Conservation (phyloP, 1,140 invertebrate genomes). For the Aplysia californica region DNA sequence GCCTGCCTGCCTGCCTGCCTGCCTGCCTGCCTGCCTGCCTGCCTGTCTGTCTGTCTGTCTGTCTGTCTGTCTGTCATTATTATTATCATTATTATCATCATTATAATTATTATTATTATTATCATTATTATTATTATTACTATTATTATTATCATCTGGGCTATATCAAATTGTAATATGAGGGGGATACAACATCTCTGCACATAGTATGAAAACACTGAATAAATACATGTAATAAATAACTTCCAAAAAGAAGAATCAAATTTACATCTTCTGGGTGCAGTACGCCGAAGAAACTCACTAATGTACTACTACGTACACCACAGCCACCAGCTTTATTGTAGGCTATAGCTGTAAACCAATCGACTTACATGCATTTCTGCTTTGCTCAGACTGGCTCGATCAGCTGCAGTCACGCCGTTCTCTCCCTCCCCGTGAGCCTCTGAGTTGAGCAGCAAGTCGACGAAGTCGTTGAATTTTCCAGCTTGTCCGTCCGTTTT, state of each 20-base stretch:
- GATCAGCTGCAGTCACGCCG: too few species aligned
- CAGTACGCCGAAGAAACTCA: neutral
- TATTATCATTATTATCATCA: too few species aligned
- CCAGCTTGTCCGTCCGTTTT: neutral
- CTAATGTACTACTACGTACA: too few species aligned
- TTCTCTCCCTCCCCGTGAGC: neutral
- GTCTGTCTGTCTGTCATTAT: too few species aligned
- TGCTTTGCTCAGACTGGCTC: neutral
- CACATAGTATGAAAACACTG: neutral
- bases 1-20: too few species aligned
- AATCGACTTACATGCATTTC: conserved; percentile 14
- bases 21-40: too few species aligned
- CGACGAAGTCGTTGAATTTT: conserved; percentile 21
- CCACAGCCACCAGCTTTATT: neutral
- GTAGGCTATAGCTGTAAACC: neutral
- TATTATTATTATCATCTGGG: too few species aligned
- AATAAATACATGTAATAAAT: neutral
- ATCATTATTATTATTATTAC: too few species aligned
- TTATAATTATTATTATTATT: too few species aligned
- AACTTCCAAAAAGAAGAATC: neutral
- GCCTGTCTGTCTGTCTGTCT: too few species aligned
- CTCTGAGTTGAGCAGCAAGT: conserved; percentile 27
- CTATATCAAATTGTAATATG: too few species aligned
- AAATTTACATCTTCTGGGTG: neutral
- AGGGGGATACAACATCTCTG: too few species aligned